Percentiles rank a stretch among this genome's conserved stretches.
Conservation (phyloP, 2,113 vertebrate genomes). For the Hoplias malabaricus region DNA sequence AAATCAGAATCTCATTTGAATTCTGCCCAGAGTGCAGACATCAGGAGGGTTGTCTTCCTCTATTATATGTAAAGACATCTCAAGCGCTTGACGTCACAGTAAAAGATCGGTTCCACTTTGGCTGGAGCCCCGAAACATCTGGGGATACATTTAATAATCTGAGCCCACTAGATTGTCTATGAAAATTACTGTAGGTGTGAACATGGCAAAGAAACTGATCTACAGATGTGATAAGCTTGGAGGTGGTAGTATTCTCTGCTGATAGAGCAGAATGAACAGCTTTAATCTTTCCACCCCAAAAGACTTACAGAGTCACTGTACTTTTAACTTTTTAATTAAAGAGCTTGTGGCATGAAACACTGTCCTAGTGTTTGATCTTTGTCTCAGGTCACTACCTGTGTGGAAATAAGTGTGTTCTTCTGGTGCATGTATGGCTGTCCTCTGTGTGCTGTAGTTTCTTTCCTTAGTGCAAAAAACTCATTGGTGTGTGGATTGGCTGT, state of each 20-base stretch:
- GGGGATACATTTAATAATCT: not conserved
- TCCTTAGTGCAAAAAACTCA: no score
- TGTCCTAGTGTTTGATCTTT: no score
- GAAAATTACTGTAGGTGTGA: not conserved
- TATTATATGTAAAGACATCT: constrained; percentile 8
- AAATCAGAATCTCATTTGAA: constrained; percentile 37
- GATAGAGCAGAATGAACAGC: not conserved
- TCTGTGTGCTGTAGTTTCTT: no score
- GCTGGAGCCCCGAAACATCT: not conserved
- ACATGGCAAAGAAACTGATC: constrained; percentile 29
- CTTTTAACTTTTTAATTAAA: not conserved
- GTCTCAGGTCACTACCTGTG: no score
- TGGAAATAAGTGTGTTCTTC: no score
- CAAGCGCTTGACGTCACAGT: not conserved
- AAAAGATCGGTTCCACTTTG: not conserved
- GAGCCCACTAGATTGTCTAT: not conserved
- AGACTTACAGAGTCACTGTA: not conserved
- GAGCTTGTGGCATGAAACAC: not conserved
- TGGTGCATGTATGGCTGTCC: no score
- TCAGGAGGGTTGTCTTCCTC: not conserved
- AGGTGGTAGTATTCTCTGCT: constrained; percentile 13
- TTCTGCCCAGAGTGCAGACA: constrained; percentile 28
- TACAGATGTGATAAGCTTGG: constrained; percentile 39
- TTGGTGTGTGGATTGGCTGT: no score
- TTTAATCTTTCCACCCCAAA: not conserved